Evolutionary conservation across 1,140 invertebrate species (phyloP).

Genomic region (Choristoneura fumiferana): DNA sequence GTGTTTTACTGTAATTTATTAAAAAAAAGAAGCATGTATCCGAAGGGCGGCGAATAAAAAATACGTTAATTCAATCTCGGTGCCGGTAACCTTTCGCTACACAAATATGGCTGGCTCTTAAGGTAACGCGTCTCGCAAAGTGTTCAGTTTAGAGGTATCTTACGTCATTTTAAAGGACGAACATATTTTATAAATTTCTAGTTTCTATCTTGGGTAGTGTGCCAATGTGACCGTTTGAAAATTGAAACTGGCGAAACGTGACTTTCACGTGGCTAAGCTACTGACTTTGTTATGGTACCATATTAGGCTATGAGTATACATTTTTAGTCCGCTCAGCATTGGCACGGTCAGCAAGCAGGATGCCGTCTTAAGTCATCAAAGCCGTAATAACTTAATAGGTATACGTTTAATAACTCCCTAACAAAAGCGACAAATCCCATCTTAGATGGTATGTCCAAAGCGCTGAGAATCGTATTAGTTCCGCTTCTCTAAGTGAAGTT

Average conservation of each 20-base stretch:
- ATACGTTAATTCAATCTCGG: not conserved
- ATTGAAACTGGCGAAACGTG: not conserved
- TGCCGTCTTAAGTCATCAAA: not conserved
- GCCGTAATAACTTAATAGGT: slow-evolving; percentile 3
- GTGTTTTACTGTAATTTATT: slow-evolving; percentile 11
- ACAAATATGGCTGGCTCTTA: not conserved
- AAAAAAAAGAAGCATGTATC: not conserved
- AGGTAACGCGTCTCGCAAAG: slow-evolving; percentile 2
- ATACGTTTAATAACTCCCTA: not conserved
- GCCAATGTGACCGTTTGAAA: not conserved
- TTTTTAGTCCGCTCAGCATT: not conserved
- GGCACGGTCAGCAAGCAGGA: not conserved
- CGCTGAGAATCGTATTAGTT: slow-evolving; percentile 13
- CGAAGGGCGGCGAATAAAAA: not conserved
- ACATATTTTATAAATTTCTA: not conserved
- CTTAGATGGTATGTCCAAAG: slow-evolving; percentile 15
- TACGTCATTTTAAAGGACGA: slow-evolving; percentile 2
- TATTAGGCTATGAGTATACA: not conserved
- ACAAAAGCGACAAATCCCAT: slow-evolving; percentile 15
- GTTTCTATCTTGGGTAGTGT: not conserved
- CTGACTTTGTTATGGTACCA: not conserved
- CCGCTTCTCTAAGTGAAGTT: slow-evolving; percentile 14
- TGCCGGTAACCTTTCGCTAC: slow-evolving; percentile 13
- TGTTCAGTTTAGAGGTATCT: slow-evolving; percentile 8
- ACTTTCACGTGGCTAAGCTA: not conserved